Percentiles rank a stretch among this genome's conserved stretches.
phyloP scores from a whole-genome alignment of 2,113 vertebrate genomes.

The Pterocles gutturalis region DNA sequence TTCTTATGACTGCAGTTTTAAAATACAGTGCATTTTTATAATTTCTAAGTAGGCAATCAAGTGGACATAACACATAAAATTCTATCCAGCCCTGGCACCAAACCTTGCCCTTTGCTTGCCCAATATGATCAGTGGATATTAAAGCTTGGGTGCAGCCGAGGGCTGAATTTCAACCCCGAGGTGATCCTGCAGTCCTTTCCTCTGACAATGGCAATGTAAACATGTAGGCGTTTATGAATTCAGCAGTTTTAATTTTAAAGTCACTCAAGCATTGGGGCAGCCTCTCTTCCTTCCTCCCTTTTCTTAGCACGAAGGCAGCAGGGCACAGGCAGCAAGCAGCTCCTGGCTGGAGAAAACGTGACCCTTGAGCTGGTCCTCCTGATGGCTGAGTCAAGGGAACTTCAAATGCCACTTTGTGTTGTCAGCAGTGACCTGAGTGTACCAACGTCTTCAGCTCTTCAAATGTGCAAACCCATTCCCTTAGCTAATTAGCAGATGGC shows the following conservation, averaged over 20 bases:
- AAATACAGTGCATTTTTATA: conserved; percentile 55
- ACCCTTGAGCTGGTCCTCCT: background rate
- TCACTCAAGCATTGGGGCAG: background rate
- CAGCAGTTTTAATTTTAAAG: background rate
- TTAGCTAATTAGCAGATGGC: conserved; percentile 27
- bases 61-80: conserved; percentile 51
- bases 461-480: background rate
- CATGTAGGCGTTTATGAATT: background rate
- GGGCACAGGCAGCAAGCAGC: background rate
- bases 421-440: background rate
- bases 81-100: conserved; percentile 3
- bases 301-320: background rate
- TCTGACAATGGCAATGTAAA: background rate
- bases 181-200: background rate
- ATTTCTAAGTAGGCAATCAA: conserved; percentile 64
- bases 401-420: background rate
- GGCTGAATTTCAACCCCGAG: background rate
- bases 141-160: background rate
- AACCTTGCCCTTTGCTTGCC: conserved; percentile 9
- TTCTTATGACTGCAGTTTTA: conserved; percentile 37
- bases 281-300: background rate
- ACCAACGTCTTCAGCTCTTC: fast-evolving
- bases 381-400: fast-evolving
- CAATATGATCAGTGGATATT: background rate
- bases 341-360: background rate